Base-by-base conservation (phyloP, 2,888 invertebrate species). In the Meteorus colon region DNA sequence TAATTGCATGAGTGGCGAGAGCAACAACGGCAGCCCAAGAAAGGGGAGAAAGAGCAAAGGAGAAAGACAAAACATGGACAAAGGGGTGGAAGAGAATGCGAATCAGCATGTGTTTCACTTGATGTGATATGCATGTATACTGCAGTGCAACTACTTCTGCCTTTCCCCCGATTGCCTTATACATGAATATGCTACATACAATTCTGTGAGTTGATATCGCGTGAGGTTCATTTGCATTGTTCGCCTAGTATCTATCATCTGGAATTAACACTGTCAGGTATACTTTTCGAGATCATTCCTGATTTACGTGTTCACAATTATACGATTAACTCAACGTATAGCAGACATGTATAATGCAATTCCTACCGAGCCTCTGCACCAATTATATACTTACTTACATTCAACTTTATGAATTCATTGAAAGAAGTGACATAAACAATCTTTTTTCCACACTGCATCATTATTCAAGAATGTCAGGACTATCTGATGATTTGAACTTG, bases 181-280 rank as follows among this genome's bases (percentile, higher is more conserved):
- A 71, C 29, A 65, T 63, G 71, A 41, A 65, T 75, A 72, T 71
- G 45, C 51, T 55, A 62, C 67, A 77, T 73, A 65, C 63, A 48
- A 67, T 66, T 71, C 73, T 45, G 63, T 73, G 45, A 67, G 63
- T 62, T 62, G 75, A 60, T 81, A 84, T 87, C 86, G 87, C 87
- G 87, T 87, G 87, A 82, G 83, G 80, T 82, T 85, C 84, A 86
- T 86, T 87, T 86, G 83, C 86, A 86, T 83, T 82, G 84, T 81
- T 71, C 59, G 59, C 51, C 67, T 78, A 78, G 79, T 87, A 88
- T 88, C 87, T 87, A 85, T 87, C 85, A 87, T 88, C 87, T 85
- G 85, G 86, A 88, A 88, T 88, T 87, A 87, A 87, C 87, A 86
- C 86, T 85, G 86, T 86, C 85, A 82, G 83, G 82, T 81, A 80